Base-by-base conservation (phyloP, 2,797 vertebrate species). In the Phylloscopus collybita region DNA sequence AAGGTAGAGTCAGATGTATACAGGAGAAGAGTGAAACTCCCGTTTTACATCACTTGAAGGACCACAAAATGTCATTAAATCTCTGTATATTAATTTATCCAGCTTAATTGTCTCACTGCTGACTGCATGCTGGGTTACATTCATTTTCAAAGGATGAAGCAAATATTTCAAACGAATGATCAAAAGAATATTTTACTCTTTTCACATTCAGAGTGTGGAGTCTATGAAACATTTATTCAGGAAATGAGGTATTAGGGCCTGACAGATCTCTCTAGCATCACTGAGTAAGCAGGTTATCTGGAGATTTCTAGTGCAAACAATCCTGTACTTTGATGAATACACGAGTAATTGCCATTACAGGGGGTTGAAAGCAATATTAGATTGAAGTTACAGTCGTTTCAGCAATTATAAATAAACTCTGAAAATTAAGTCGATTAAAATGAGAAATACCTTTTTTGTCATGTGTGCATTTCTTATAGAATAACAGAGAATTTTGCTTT, bases 261-360 rank as follows among this genome's bases (percentile, higher is more conserved):
- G 94, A 76, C 66, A 88, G 93, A 10, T 67, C 62, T 53, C 60
- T 92, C 54, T 5, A 40, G 79, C 0, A 3, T 92, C 91, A 86
- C 79, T 9, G 91, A 83, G 62, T 67, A 83, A 95, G 95, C 87
- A 92, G 86, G 93, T 95, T 96, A 92, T 86, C 88, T 79, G 80
- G 85, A 95, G 87, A 88, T 84, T 95, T 83, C 76, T 44, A 62
- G 90, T 92, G 88, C 90, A 94, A 96, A 93, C 87, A 91, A 65
- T 16, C 45, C 71, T 1, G 4, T 29, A 51, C 74, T 86, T 90
- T 88, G 95, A 80, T 88, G 82, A 75, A 47, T 67, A 42, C 29
- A 16, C 0, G 23, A 91, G 47, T 62, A 93, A 88, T 53, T 53
- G 42, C 60, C 84, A 44, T 80, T 71, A 59, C 7, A 72, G 56